Conservation (phyloP, 2,888 invertebrate species). For the Ctena decussata region DNA sequence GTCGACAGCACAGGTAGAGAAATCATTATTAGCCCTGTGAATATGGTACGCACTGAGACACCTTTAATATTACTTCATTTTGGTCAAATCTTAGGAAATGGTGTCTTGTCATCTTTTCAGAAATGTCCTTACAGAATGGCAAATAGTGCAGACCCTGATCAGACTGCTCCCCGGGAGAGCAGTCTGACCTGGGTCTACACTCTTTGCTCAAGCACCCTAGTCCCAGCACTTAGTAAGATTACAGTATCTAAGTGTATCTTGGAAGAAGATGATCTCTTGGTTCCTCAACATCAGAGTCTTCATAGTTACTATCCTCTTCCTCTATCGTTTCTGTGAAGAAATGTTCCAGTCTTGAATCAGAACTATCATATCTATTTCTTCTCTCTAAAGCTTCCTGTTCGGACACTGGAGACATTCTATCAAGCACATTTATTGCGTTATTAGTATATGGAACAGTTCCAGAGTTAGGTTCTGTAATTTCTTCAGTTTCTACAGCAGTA, state of each 20-base stretch:
- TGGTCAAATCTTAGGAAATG: too few relatives aligned
- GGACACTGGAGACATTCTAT: neutral
- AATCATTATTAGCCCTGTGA: too few relatives aligned
- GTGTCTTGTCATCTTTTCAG: too few relatives aligned
- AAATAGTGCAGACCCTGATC: neutral
- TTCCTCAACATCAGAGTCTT: conserved; percentile 54
- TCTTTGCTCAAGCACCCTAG: neutral
- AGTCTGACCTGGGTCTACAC: neutral
- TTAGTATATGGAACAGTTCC: neutral
- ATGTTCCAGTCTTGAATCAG: conserved; percentile 32
- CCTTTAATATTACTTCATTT: too few relatives aligned
- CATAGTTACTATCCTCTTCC: conserved; percentile 63
- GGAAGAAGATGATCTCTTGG: neutral
- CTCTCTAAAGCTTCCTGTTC: conserved; percentile 9
- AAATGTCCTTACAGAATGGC: neutral
- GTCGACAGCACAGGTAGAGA: too few relatives aligned
- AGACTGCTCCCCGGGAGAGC: neutral
- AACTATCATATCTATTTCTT: conserved; percentile 50
- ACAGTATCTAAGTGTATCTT: too few relatives aligned
- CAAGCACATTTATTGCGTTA: neutral
- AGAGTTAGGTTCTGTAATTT: neutral
- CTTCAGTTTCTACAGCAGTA: neutral
- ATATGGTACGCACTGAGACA: too few relatives aligned
- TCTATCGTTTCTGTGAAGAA: conserved; percentile 58
- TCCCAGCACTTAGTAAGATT: too few relatives aligned